Evolutionary conservation across 1,140 invertebrate genomes (phyloP).

Genomic region (Bombus pyrosoma): DNA sequence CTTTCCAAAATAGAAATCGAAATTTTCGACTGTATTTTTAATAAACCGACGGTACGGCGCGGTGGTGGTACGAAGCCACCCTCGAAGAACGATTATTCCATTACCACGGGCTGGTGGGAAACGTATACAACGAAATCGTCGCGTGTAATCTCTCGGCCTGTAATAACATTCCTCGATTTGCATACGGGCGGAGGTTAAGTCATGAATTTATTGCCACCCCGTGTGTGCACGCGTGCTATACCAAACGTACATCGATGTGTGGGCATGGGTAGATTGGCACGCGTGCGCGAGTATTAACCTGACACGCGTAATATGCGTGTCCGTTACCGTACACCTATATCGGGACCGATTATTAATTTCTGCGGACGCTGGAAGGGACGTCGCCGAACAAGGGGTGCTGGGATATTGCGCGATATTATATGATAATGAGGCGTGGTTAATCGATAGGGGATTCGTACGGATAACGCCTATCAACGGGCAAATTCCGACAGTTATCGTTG

Average conservation of each 20-base stretch:
- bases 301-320: conserved; percentile 63
- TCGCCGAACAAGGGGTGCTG: not conserved
- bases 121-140: conserved; percentile 67
- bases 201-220: conserved; percentile 73
- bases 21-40: conserved; percentile 60
- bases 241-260: not conserved
- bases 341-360: conserved; percentile 66
- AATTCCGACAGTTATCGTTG: not conserved
- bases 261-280: not conserved
- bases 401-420: conserved; percentile 55
- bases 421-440: conserved; percentile 63
- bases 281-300: conserved; percentile 32
- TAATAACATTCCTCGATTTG: conserved; percentile 73
- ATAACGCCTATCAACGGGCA: conserved; percentile 19
- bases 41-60: conserved; percentile 57
- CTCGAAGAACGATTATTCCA: conserved; percentile 36
- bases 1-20: conserved; percentile 26
- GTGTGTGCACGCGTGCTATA: conserved; percentile 28
- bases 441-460: conserved; percentile 50
- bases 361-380: conserved; percentile 27
- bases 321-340: conserved; percentile 39
- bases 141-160: conserved; percentile 71
- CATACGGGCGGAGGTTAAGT: conserved; percentile 68
- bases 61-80: conserved; percentile 11
- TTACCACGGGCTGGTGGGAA: conserved; percentile 51